phyloP scores from a whole-genome alignment of 2,888 invertebrate genomes.

The Drosophila mercatorum region DNA sequence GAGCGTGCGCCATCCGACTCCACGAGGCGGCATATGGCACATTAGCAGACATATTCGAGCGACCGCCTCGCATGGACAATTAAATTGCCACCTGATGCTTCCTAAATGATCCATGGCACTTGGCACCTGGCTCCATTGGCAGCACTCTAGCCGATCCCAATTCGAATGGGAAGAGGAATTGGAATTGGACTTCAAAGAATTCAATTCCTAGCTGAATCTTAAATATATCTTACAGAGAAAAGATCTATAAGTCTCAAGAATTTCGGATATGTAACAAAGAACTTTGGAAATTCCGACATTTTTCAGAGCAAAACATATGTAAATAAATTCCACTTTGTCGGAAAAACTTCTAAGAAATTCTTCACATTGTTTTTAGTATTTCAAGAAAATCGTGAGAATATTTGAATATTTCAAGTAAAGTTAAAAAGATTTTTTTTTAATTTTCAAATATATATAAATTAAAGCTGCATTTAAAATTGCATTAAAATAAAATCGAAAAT shows the following conservation, averaged over 20 bases:
- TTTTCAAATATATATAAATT: no score
- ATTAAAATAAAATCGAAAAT: background rate
- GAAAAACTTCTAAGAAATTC: no score
- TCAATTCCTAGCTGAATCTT: background rate
- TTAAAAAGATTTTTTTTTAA: background rate
- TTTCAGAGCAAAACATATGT: background rate
- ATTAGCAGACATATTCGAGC: slow-evolving; percentile 45
- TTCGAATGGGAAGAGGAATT: background rate
- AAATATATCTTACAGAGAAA: background rate
- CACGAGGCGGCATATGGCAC: slow-evolving; percentile 58
- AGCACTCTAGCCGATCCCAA: background rate
- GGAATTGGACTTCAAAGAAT: no score
- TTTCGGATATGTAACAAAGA: background rate
- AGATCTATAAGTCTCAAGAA: background rate
- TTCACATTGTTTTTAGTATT: background rate
- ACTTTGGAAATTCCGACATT: background rate
- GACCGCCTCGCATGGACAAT: slow-evolving; percentile 34
- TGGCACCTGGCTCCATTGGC: background rate
- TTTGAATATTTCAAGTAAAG: background rate
- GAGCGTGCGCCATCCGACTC: slow-evolving; percentile 59
- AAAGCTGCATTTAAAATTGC: no score
- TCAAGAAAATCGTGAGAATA: background rate
- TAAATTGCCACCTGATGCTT: slow-evolving; percentile 56
- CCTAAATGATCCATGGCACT: slow-evolving; percentile 24
- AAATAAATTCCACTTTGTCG: background rate